phyloP scores from a whole-genome alignment of 2,113 vertebrate species.

The Lynx canadensis region DNA sequence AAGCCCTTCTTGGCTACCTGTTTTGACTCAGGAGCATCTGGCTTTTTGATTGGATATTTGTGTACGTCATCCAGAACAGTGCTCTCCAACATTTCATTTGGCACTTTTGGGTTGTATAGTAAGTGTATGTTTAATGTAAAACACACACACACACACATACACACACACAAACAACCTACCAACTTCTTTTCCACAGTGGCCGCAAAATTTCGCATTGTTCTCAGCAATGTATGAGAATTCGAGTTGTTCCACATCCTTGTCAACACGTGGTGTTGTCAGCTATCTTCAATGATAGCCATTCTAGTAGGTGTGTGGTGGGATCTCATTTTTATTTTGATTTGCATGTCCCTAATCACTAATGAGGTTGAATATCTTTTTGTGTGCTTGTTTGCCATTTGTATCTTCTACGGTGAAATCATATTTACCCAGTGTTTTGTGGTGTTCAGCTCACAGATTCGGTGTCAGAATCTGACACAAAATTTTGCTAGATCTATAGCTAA shows the following conservation, averaged over 20 bases:
- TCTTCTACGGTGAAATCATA: neutral
- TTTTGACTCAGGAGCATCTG: neutral
- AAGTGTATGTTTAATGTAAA: neutral
- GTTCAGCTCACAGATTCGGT: neutral
- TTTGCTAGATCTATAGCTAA: neutral
- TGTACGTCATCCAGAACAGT: neutral
- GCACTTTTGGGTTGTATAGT: neutral
- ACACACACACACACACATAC: too few relatives aligned
- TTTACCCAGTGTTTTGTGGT: neutral
- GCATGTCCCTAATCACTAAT: neutral
- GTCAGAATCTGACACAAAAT: neutral
- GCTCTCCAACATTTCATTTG: neutral
- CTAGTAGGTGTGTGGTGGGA: neutral
- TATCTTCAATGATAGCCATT: neutral
- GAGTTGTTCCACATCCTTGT: neutral
- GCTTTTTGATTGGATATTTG: neutral
- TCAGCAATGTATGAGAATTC: neutral
- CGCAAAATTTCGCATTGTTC: neutral
- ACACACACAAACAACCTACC: neutral
- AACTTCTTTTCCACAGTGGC: neutral
- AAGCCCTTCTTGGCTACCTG: neutral
- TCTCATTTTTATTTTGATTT: neutral
- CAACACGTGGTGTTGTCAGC: neutral
- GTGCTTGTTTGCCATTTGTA: neutral
- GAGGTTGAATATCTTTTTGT: neutral